Conservation (phyloP, 1,140 invertebrate species). For the Himalopsyche phryganea region DNA sequence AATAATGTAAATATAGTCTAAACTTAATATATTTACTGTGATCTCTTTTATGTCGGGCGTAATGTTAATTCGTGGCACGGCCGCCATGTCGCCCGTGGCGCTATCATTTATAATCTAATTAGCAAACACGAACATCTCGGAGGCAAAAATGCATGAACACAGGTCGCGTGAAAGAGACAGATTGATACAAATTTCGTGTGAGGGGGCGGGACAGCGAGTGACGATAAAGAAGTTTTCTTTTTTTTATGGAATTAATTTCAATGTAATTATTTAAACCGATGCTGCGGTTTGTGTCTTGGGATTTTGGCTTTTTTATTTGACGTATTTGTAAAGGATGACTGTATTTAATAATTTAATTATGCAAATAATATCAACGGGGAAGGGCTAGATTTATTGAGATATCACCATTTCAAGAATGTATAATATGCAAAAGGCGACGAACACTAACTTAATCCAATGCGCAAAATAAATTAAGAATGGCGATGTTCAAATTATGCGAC, state of each 20-base stretch:
- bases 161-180: slow-evolving; percentile 5
- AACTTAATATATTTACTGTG: slow-evolving; percentile 1
- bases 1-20: background rate
- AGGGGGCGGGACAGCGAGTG: background rate
- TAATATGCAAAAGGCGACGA: too few species aligned
- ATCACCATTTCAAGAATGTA: too few species aligned
- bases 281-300: background rate
- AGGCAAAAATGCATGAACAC: too few species aligned
- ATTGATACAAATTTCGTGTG: slow-evolving; percentile 2
- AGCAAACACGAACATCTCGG: slow-evolving; percentile 6
- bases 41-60: background rate
- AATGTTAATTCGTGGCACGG: slow-evolving; percentile 3
- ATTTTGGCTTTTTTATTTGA: background rate
- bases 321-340: background rate
- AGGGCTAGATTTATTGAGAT: too few species aligned
- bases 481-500: too few species aligned
- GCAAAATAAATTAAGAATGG: too few species aligned
- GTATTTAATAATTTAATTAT: background rate
- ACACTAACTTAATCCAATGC: too few species aligned
- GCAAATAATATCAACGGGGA: background rate
- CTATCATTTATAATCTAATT: slow-evolving; percentile 29
- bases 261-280: background rate
- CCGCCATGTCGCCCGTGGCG: slow-evolving; percentile 13
- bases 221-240: background rate
- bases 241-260: slow-evolving; percentile 8